phyloP scores from a whole-genome alignment of 2,888 invertebrate species.

The Vesta saturnalis region DNA sequence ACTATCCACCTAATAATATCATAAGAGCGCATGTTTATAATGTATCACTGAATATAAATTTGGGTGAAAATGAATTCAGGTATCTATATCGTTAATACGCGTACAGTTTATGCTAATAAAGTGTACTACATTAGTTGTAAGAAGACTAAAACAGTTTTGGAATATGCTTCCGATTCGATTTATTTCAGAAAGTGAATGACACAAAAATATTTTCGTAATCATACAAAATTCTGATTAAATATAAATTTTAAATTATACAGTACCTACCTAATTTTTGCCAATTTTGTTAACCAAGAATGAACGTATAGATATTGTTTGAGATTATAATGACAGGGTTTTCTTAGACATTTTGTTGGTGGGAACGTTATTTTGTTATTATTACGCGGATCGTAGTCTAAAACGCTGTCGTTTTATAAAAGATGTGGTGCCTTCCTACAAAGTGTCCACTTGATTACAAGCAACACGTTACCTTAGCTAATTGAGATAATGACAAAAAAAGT shows the following conservation, averaged over 20 bases:
- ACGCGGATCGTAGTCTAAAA: conserved; percentile 27
- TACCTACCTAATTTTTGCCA: conserved; percentile 26
- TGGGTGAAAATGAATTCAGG: too few relatives aligned
- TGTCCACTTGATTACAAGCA: conserved; percentile 36
- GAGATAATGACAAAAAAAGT: too few relatives aligned
- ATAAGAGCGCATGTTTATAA: conserved; percentile 14
- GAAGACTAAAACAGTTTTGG: too few relatives aligned
- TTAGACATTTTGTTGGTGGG: conserved; percentile 38
- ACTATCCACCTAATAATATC: conserved; percentile 19
- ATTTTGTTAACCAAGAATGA: conserved; percentile 42
- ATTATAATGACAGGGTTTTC: conserved; percentile 43
- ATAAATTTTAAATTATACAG: conserved; percentile 37
- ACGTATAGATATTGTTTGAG: conserved; percentile 34
- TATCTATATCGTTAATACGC: too few relatives aligned
- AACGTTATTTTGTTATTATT: conserved; percentile 41
- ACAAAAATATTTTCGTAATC: neutral
- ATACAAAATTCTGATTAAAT: conserved; percentile 28
- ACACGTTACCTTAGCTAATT: too few relatives aligned
- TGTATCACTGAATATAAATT: neutral
- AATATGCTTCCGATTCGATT: conserved; percentile 55
- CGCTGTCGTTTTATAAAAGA: conserved; percentile 42
- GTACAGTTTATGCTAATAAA: too few relatives aligned
- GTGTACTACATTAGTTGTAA: too few relatives aligned
- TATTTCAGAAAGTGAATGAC: conserved; percentile 26
- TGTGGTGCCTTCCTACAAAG: conserved; percentile 21